Base-by-base conservation (phyloP, 2,797 vertebrate species). In the Microchirus variegatus region DNA sequence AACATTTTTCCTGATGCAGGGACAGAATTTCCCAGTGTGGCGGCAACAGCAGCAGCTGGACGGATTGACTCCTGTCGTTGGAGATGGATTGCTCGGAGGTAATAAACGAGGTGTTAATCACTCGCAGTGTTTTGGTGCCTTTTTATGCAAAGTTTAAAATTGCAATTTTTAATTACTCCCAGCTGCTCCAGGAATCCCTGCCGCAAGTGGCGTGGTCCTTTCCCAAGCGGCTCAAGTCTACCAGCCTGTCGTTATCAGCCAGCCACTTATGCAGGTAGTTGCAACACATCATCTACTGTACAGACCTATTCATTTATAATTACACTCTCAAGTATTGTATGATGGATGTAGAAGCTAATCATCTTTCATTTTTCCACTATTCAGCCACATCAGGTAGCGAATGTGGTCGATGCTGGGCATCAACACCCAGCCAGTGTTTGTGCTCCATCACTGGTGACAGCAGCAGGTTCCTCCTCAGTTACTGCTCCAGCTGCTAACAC, bases 151-250 rank as follows among this genome's bases (percentile, higher is more conserved):
- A 12, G 5, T 5, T 26, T 70, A 16, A 59, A 42, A 43, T 53
- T 40, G 22, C 3, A 55, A 13, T 60, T 42, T 55, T 36, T 10
- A 15, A 40, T 62, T 37, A 13, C 59, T 3, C 4, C 4, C 40
- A 93, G 93, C 91, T 71, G 84, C 90, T 82, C 89, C 86, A 52
- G 89, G 80, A 73, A 67, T 90, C 69, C 90, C 95, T 43, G 82
- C 93, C 9, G 91, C 92, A 16, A 87, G 94, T 19, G 91, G 93
- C 9, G 94, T 96, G 12, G 93, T 96, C 22, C 92, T 97, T 54
- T 94, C 95, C 65, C 95, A 96, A 87, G 92, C 91, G 40, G 92
- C 96, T 60, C 95, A 96, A 47, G 88, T 95, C 22, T 97, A 96
- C 89, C 95, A 95, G 40, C 94, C 95, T 26, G 86, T 93, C 26